Evolutionary conservation across 2,797 vertebrate genomes (phyloP).

Genomic region (Sebastes taczanowskii): DNA sequence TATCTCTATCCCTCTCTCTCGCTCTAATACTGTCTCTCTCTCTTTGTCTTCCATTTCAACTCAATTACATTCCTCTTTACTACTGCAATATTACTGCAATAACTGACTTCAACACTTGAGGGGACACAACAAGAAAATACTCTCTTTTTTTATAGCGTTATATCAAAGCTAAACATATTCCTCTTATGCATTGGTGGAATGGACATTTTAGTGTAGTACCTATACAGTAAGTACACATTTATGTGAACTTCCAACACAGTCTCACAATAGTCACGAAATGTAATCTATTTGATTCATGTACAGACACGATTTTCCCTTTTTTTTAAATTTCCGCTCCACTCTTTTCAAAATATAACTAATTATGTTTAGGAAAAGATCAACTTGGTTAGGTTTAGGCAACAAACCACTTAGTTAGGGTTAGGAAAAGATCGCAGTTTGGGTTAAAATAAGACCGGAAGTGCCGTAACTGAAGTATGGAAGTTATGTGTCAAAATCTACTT

Average conservation of each 20-base stretch:
- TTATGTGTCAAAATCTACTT: no score
- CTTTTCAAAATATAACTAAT: no score
- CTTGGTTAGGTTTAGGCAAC: no score
- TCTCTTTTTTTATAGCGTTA: not conserved
- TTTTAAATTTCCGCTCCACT: no score
- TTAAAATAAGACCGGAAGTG: no score
- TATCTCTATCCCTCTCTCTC: not conserved
- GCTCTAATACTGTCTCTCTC: not conserved
- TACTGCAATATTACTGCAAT: not conserved
- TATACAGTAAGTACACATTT: not conserved
- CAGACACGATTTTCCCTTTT: no score
- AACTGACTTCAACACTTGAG: not conserved
- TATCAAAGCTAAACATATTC: conserved; percentile 4
- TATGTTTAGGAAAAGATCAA: no score
- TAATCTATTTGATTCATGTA: no score
- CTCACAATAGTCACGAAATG: no score
- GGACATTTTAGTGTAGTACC: not conserved
- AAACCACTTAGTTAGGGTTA: no score
- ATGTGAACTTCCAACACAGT: not conserved
- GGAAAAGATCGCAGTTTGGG: no score
- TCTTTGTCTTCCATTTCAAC: conserved; percentile 3
- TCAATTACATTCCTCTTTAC: not conserved
- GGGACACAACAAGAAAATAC: not conserved
- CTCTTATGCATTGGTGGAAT: not conserved
- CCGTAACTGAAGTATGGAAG: no score